These are phyloP conservation scores for Falco concolor DNA, from an alignment of 2,797 vertebrate genomes.

Conservation along the genomic window DNA sequence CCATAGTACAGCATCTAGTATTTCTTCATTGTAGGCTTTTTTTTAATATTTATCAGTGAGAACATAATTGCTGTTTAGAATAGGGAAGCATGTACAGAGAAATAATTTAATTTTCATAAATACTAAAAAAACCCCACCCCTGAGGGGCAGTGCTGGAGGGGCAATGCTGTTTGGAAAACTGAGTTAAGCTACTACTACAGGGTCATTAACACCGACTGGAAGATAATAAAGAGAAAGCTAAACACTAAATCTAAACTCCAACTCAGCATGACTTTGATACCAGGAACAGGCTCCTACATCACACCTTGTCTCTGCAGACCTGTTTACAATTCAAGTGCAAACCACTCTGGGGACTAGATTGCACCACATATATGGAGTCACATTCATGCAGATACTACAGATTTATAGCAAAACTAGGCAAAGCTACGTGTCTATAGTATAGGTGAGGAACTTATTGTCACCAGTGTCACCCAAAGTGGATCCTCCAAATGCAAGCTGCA, in stretches of 20 bases:
- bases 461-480: neutral
- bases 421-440: neutral
- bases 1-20: neutral
- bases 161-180: neutral
- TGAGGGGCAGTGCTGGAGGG: neutral
- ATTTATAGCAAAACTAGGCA: neutral
- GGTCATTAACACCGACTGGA: neutral
- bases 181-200: neutral
- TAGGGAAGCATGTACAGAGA: neutral
- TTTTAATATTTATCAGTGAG: neutral
- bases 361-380: neutral
- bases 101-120: neutral
- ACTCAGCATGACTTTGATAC: neutral
- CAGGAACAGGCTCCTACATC: neutral
- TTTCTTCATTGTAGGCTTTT: neutral
- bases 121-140: neutral
- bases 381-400: fast-evolving
- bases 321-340: neutral
- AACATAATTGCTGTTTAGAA: neutral
- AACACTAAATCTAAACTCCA: neutral
- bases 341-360: neutral
- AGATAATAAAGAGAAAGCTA: neutral
- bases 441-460: neutral
- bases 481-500: neutral
- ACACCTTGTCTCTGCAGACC: neutral